phyloP scores from a whole-genome alignment of 1,140 invertebrate genomes.

The Melipona quadrifasciata region DNA sequence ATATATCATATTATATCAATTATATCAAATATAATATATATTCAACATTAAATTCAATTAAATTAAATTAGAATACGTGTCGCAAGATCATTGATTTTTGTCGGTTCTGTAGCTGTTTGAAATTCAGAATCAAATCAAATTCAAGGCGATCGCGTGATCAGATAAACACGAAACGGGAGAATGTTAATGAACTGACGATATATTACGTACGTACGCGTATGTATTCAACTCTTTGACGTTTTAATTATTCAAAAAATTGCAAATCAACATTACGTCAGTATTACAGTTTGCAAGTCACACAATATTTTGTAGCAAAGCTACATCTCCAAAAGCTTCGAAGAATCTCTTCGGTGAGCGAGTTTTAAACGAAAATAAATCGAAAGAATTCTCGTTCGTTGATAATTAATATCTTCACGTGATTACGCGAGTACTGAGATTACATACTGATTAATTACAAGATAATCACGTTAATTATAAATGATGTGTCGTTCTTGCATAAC shows the following conservation, averaged over 20 bases:
- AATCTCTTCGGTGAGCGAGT: not conserved
- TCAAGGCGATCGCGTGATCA: not conserved
- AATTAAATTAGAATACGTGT: not conserved
- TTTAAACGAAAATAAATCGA: too few relatives aligned
- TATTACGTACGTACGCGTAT: not conserved
- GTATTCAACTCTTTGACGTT: not conserved
- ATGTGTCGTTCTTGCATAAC: too few relatives aligned
- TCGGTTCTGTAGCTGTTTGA: not conserved
- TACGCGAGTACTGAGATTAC: too few relatives aligned
- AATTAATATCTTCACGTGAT: too few relatives aligned
- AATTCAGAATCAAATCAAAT: not conserved
- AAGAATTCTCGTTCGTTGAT: too few relatives aligned
- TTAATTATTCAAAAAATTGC: not conserved
- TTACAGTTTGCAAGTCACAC: not conserved
- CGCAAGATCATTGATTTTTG: not conserved
- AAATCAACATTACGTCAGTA: not conserved
- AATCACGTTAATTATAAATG: too few relatives aligned
- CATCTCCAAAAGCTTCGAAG: not conserved
- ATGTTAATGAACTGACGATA: not conserved
- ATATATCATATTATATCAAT: too few relatives aligned
- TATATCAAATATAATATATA: too few relatives aligned
- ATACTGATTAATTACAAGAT: too few relatives aligned
- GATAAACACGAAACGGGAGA: constrained; percentile 15
- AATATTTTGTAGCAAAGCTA: too few relatives aligned
- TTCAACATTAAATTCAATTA: not conserved